phyloP scores from a whole-genome alignment of 2,797 vertebrate species.

The Scolopax bukidnonensis region DNA sequence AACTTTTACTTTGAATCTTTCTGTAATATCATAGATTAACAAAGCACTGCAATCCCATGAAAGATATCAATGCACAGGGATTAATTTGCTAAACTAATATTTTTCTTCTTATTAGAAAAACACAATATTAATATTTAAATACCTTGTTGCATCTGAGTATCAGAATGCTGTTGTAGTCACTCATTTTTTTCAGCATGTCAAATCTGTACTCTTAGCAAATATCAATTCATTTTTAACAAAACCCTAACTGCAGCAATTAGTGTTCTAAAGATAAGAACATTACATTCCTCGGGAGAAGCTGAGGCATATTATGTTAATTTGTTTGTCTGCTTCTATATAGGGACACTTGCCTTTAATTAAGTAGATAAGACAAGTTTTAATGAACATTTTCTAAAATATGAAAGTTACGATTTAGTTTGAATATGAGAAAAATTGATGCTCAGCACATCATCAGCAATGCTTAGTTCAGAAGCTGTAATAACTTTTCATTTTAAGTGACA shows the following conservation, averaged over 20 bases:
- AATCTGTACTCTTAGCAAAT: slow-evolving; percentile 23
- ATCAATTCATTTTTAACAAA: slow-evolving; percentile 39
- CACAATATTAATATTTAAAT: slow-evolving; percentile 33
- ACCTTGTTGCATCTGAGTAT: neutral
- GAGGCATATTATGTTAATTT: slow-evolving; percentile 42
- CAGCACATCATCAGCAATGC: neutral
- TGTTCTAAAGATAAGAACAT: slow-evolving; percentile 40
- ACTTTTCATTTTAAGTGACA: neutral
- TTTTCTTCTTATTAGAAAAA: slow-evolving; percentile 1
- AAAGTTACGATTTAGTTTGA: slow-evolving; percentile 12
- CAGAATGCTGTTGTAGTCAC: neutral
- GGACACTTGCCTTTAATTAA: slow-evolving; percentile 56
- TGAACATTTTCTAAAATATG: slow-evolving; percentile 6
- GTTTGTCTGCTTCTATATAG: slow-evolving; percentile 23
- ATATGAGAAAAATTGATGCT: neutral
- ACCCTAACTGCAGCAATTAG: slow-evolving; percentile 53
- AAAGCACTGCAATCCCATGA: neutral
- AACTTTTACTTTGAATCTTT: neutral
- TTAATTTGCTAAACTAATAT: slow-evolving; percentile 20
- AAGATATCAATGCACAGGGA: neutral
- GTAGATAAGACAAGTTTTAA: slow-evolving; percentile 44
- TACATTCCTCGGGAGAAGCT: slow-evolving; percentile 16
- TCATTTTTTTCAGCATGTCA: slow-evolving; percentile 14
- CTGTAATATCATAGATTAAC: neutral
- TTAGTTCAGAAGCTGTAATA: neutral